phyloP scores from a whole-genome alignment of 1,140 invertebrate genomes.

The Drosophila oshimai region DNA sequence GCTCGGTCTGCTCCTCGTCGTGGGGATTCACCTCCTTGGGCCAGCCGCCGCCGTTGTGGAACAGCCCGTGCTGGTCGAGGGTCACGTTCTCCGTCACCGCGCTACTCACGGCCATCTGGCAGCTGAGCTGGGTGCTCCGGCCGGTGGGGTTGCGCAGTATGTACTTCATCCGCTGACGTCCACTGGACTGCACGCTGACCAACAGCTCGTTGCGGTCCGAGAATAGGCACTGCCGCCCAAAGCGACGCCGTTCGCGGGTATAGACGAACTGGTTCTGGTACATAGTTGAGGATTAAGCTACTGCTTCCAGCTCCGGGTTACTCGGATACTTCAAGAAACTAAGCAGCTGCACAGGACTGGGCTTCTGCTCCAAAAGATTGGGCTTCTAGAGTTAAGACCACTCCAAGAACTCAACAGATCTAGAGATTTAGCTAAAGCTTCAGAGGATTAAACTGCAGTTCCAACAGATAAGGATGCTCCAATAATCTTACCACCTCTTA shows the following conservation, averaged over 20 bases:
- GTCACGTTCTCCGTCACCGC: constrained; percentile 84
- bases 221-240: constrained; percentile 89
- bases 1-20: constrained; percentile 91
- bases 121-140: constrained; percentile 85
- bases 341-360: too few species aligned
- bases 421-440: too few species aligned
- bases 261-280: constrained; percentile 56
- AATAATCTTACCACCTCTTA: too few species aligned
- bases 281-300: too few species aligned
- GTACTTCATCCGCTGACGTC: constrained; percentile 85
- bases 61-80: constrained; percentile 87
- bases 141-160: constrained; percentile 88
- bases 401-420: too few species aligned
- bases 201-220: constrained; percentile 89
- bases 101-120: constrained; percentile 85
- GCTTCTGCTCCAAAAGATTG: too few species aligned
- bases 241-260: constrained; percentile 86
- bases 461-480: too few species aligned
- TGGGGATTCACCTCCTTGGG: constrained; percentile 94
- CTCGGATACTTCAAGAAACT: too few species aligned
- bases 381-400: too few species aligned
- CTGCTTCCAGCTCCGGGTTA: too few species aligned
- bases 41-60: constrained; percentile 97
- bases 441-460: too few species aligned
- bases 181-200: constrained; percentile 86